Conservation (phyloP, 2,113 vertebrate species). For the Ailurus styani region DNA sequence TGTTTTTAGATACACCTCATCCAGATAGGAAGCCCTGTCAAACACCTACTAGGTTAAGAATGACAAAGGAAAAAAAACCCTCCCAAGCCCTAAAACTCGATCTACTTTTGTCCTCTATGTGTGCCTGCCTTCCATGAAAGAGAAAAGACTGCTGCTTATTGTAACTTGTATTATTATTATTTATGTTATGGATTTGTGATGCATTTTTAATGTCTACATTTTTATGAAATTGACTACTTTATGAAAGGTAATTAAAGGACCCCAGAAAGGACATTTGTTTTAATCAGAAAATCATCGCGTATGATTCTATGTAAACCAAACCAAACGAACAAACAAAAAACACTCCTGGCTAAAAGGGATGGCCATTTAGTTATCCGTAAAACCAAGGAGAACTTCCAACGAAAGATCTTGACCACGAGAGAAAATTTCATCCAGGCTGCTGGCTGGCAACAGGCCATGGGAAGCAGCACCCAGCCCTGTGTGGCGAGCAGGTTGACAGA, state of each 20-base stretch:
- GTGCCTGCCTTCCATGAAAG: background rate
- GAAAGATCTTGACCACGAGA: background rate
- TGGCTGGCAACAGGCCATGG: conserved; percentile 2
- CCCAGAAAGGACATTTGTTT: background rate
- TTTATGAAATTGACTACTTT: background rate
- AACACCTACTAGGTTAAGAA: background rate
- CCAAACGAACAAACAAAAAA: background rate
- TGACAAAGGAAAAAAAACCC: background rate
- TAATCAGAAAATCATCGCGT: background rate
- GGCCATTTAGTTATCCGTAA: background rate
- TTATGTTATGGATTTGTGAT: background rate
- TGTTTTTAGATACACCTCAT: background rate
- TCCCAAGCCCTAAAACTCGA: background rate
- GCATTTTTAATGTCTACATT: background rate
- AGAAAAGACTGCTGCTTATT: background rate
- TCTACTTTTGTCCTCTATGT: background rate
- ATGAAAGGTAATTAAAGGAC: background rate
- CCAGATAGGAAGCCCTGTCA: background rate
- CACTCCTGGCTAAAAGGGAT: background rate
- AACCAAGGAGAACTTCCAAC: background rate
- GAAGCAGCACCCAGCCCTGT: background rate
- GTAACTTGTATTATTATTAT: background rate
- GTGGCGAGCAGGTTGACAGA: background rate
- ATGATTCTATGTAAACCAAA: background rate
- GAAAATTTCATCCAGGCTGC: background rate